Conservation (phyloP, 2,113 vertebrate genomes). For the Paramormyrops kingsleyae region DNA sequence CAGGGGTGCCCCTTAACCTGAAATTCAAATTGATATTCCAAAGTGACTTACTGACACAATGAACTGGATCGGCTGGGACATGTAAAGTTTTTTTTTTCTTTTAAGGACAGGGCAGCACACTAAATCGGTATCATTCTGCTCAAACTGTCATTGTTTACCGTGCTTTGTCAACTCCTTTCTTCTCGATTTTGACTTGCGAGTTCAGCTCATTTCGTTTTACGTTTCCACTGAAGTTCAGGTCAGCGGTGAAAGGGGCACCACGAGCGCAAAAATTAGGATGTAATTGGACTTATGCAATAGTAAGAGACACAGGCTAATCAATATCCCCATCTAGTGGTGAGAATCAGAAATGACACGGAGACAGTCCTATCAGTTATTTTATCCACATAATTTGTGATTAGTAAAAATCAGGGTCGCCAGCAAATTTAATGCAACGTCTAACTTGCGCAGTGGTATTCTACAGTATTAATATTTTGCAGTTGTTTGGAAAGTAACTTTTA, state of each 20-base stretch:
- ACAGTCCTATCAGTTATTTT: not conserved
- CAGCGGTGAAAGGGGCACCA: not conserved
- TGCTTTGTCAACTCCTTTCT: not conserved
- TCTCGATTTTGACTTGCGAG: not conserved
- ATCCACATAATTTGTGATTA: not conserved
- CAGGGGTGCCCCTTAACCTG: not conserved
- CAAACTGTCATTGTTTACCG: not conserved
- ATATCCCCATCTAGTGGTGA: conserved; percentile 19
- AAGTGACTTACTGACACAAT: conserved; percentile 3
- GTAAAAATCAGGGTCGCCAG: not conserved
- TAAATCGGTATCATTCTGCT: not conserved
- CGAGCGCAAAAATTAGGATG: not conserved
- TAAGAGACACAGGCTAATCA: not conserved
- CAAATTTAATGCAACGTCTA: not conserved
- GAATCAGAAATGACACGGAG: not conserved
- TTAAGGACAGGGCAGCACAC: not conserved
- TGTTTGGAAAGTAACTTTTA: not conserved
- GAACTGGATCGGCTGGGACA: not conserved
- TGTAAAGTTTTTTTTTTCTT: not conserved
- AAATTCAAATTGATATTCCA: conserved; percentile 5
- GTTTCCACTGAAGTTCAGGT: not conserved
- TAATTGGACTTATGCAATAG: conserved; percentile 15
- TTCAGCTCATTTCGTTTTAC: not conserved
- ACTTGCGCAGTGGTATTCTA: not conserved
- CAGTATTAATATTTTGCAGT: not conserved